Percentiles rank a stretch among this genome's conserved stretches.
Evolutionary conservation across 1,140 invertebrate genomes (phyloP).

Genomic region (Dendroctonus valens): DNA sequence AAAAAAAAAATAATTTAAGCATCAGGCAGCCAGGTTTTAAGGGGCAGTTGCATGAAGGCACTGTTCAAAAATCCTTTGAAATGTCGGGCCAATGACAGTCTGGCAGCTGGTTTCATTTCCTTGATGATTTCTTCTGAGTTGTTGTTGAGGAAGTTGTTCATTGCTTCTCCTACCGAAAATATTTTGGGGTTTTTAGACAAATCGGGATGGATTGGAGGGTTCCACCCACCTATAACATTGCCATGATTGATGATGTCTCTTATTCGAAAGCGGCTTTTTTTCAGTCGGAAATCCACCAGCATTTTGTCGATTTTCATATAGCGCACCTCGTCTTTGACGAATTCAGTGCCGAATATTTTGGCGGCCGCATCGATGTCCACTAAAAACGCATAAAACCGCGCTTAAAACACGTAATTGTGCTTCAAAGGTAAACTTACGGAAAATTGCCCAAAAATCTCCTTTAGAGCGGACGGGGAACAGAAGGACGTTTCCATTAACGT

Average conservation of each 20-base stretch:
- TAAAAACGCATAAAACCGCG: constrained; percentile 47
- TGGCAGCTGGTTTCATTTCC: constrained; percentile 78
- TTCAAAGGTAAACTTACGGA: constrained; percentile 58
- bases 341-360: constrained; percentile 67
- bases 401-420: constrained; percentile 9
- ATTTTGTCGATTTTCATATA: constrained; percentile 69
- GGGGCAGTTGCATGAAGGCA: constrained; percentile 73
- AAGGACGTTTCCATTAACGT: constrained; percentile 71
- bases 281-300: constrained; percentile 68
- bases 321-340: constrained; percentile 56
- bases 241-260: constrained; percentile 69
- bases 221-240: constrained; percentile 65
- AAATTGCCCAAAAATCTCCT: constrained; percentile 75
- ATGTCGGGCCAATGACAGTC: constrained; percentile 70
- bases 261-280: constrained; percentile 67
- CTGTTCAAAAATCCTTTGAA: constrained; percentile 75
- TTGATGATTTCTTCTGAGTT: constrained; percentile 80
- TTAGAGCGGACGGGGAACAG: constrained; percentile 72
- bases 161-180: constrained; percentile 64
- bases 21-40: constrained; percentile 69
- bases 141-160: constrained; percentile 83
- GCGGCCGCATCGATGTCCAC: constrained; percentile 68
- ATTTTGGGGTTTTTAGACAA: too few relatives aligned
- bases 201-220: too few relatives aligned
- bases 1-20: constrained; percentile 34